Evolutionary conservation across 2,888 invertebrate genomes (phyloP), one percentile per base, ranked within the genome.

Genomic region (Serripes groenlandicus): DNA sequence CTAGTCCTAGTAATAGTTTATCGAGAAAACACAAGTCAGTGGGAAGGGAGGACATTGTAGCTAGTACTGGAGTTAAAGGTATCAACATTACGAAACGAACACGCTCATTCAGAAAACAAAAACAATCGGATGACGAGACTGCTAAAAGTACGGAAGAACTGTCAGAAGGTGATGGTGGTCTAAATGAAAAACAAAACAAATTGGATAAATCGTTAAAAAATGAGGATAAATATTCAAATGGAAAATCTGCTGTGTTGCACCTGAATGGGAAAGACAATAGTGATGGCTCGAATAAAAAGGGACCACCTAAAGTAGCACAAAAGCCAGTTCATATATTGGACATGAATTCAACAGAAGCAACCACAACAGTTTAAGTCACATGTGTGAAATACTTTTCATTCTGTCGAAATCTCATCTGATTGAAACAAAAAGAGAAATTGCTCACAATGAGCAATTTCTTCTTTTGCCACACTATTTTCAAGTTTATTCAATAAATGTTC

Each of bases 61-160:
- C 87, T 9, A 70, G 76, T 23, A 87, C 90, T 9, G 80, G 85
- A n/a, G 81, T 89, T 3, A 91, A 91, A 70, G 90, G 90, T 15
- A 91, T 92, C 18, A 85, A 88, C 68, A 85, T 92, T 62, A 90
- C 92, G 5, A 87, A 86, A 28, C 88, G 89, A 73, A 91, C 90
- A 64, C 77, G 92, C 26, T 92, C 92, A 32, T 92, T 92, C 62
- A 85, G 90, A 56, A 83, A 85, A 75, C 88, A 88, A 11, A 91
- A 88, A 77, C 77, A 80, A 2, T n/a, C 21, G 9, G 71, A 71
- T 23, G 71, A 71, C 3, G 26, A 71, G 30, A 34, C 56, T 28
- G 18, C 18, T 34, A 35, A 54, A 21, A 21, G n/a, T 28, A 56
- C 28, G 56, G 71, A 54, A 23, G 56, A 35, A 34, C 34, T 35